Conservation (phyloP, 2,113 vertebrate genomes). For the Cinclus cinclus region DNA sequence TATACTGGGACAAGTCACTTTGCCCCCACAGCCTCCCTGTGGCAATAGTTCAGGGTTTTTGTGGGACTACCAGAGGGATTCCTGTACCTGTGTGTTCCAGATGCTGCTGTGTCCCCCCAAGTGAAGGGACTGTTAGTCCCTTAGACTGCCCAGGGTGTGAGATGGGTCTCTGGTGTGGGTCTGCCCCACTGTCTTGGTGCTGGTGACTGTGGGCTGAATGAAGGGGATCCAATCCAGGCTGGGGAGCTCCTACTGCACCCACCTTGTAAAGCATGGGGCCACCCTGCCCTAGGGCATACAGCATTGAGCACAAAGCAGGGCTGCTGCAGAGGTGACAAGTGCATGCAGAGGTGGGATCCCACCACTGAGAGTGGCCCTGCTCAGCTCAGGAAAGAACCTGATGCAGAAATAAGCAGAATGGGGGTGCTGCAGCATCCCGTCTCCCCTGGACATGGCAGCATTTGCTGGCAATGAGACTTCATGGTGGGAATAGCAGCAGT, state of each 20-base stretch:
- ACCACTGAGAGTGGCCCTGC: not conserved
- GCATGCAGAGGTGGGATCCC: not conserved
- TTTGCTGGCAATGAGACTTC: fast-evolving
- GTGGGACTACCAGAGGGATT: not conserved
- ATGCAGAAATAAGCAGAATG: not conserved
- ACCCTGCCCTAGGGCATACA: fast-evolving
- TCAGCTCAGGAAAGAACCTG: not conserved
- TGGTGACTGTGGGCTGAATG: not conserved
- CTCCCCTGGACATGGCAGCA: not conserved
- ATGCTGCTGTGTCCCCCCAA: fast-evolving
- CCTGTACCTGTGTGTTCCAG: fast-evolving
- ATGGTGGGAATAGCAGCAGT: not conserved
- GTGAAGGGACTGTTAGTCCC: not conserved
- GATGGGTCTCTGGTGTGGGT: not conserved
- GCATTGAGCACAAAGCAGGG: fast-evolving
- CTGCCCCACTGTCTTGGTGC: not conserved
- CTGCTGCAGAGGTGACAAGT: not conserved
- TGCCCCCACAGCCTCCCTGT: not conserved
- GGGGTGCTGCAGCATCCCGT: not conserved
- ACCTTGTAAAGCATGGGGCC: fast-evolving
- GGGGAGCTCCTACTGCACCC: not conserved
- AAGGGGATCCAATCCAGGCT: not conserved
- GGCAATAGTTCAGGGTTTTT: not conserved
- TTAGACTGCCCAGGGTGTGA: not conserved
- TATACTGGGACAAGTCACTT: not conserved